These are phyloP conservation scores for Agelaius phoeniceus DNA, from an alignment of 2,113 vertebrate species.

Conservation along the genomic window DNA sequence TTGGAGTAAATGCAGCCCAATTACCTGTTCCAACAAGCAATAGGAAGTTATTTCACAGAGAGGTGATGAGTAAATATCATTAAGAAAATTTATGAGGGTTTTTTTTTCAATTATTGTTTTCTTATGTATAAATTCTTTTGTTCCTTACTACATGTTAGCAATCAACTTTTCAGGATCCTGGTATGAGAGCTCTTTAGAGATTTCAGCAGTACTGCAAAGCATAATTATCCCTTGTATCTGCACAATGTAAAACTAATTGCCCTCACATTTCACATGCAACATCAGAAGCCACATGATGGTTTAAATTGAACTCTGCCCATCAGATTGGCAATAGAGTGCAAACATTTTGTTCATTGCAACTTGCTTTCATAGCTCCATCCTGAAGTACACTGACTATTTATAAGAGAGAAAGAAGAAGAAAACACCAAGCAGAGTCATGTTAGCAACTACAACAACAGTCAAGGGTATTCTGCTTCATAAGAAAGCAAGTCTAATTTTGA, in stretches of 20 bases:
- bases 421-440: background rate
- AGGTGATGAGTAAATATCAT: constrained; percentile 29
- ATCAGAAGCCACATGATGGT: constrained; percentile 7
- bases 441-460: background rate
- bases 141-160: constrained; percentile 21
- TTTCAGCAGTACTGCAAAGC: constrained; percentile 20
- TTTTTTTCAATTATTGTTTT: constrained; percentile 29
- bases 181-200: constrained; percentile 16
- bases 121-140: constrained; percentile 3
- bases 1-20: background rate
- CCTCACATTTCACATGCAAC: constrained; percentile 6
- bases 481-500: background rate
- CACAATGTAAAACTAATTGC: constrained; percentile 63
- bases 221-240: constrained; percentile 64
- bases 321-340: background rate
- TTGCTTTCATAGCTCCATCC: background rate
- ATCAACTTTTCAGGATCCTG: constrained; percentile 32
- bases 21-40: background rate
- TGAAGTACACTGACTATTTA: background rate
- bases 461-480: background rate
- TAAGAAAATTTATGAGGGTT: background rate
- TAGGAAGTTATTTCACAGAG: background rate
- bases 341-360: background rate
- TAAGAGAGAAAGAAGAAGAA: background rate
- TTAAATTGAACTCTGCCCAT: constrained; percentile 17